Conservation (phyloP, 2,888 invertebrate genomes). For the Lacanobia oleracea region DNA sequence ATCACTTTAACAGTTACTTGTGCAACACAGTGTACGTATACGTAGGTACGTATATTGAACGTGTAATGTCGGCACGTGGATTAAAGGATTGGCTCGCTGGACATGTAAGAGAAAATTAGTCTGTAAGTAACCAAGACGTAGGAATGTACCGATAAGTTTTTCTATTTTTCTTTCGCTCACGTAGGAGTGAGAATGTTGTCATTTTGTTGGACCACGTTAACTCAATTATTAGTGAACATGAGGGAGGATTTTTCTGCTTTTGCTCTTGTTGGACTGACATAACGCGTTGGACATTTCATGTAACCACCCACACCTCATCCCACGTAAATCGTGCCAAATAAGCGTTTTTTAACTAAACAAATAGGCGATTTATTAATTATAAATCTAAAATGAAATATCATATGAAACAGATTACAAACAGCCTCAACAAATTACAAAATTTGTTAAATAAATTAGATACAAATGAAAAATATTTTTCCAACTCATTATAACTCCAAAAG, state of each 20-base stretch:
- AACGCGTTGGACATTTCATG: background rate
- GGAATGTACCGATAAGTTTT: background rate
- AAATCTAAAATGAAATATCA: background rate
- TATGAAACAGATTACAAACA: slow-evolving; percentile 5
- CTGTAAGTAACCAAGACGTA: slow-evolving; percentile 25
- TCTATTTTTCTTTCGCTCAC: slow-evolving; percentile 8
- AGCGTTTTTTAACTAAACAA: background rate
- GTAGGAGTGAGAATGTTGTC: slow-evolving; percentile 21
- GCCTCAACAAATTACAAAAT: background rate
- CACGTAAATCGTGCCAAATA: slow-evolving; percentile 4
- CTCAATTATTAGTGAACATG: slow-evolving; percentile 33
- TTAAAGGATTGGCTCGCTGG: slow-evolving; percentile 43
- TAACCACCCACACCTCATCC: slow-evolving; percentile 13
- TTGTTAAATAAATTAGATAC: background rate
- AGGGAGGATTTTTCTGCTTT: background rate
- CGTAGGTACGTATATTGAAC: slow-evolving; percentile 28
- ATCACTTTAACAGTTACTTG: slow-evolving; percentile 50
- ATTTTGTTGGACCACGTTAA: slow-evolving; percentile 20
- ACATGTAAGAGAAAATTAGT: slow-evolving; percentile 50
- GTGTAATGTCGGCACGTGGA: slow-evolving; percentile 44
- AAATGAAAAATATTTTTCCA: background rate
- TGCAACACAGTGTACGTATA: slow-evolving; percentile 22
- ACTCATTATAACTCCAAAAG: slow-evolving; percentile 23
- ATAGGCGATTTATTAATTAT: background rate
- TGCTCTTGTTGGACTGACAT: background rate